Evolutionary conservation across 2,888 invertebrate species (phyloP), one percentile per base, ranked within the genome.

Genomic region (Acleris laterana): DNA sequence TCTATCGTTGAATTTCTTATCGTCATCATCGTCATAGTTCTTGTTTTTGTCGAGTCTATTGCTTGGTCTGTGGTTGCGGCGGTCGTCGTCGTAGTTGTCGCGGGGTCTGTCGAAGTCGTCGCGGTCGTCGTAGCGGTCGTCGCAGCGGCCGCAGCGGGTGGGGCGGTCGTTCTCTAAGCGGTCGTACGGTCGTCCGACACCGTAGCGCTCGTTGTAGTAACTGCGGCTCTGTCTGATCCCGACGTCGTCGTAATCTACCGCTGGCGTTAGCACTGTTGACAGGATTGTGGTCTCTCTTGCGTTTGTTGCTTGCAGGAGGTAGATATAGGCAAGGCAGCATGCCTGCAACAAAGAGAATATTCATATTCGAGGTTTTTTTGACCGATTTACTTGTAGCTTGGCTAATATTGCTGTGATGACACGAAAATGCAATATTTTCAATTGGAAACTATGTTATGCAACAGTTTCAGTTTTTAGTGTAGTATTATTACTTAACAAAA

Each of bases 181-280:
- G n/a, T 86, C 89, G 68, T 84, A 85, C 1, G 88, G 89, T 51
- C 87, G 77, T 0, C 78, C 75, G 5, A 77, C 71, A 1, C 85
- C 84, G 71, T 88, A 89, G 66, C 88, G 78, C 25, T 84, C 86
- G 72, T 87, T 85, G 62, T 91, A 90, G 73, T 90, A 92, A 64
- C 91, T 90, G 32, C 90, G 82, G 32, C 85, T 83, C 68, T 87
- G 87, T 0, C 92, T 77, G 11, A 78, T 83, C n/a, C 84, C 70
- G 46, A 70, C 65, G 32, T 81, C 83, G 5, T 7, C 25, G 6
- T 25, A 1, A 7, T 25, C 71, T 16, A 72, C 62, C 38, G 67
- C 67, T n/a, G 87, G 81, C 3, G 77, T 81, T 49, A 85, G 64
- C 3, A 82, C 77, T 20, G 80, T 74, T n/a, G 93, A 85, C 64